phyloP scores from a whole-genome alignment of 2,888 invertebrate species.

The Tiliacea aurago region DNA sequence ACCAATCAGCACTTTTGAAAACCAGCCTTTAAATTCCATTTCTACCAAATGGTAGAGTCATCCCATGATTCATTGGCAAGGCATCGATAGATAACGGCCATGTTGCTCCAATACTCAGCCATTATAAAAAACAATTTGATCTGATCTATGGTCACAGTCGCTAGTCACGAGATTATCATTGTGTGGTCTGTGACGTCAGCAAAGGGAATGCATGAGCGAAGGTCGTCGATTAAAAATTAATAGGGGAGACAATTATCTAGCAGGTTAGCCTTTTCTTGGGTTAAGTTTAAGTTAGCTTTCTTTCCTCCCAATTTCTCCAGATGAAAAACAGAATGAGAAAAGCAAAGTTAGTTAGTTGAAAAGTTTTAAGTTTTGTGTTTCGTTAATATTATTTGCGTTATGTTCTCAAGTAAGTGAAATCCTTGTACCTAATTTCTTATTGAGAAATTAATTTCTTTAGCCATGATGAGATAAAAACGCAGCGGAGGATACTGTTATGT shows the following conservation, averaged over 20 bases:
- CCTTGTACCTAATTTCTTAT: too few relatives aligned
- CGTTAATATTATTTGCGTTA: too few relatives aligned
- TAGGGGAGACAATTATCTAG: not conserved
- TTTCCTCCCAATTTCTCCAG: not conserved
- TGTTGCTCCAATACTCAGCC: constrained; percentile 47
- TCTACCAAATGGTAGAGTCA: constrained; percentile 25
- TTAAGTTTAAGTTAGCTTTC: not conserved
- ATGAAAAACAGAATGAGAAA: not conserved
- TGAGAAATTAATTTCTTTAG: too few relatives aligned
- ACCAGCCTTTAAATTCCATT: constrained; percentile 3
- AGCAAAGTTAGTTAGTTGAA: too few relatives aligned
- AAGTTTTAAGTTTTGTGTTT: too few relatives aligned
- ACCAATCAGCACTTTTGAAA: not conserved
- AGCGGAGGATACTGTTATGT: not conserved
- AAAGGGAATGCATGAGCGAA: constrained; percentile 15
- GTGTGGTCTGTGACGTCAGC: constrained; percentile 63
- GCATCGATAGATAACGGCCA: constrained; percentile 27
- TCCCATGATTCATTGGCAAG: constrained; percentile 40
- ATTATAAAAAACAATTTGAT: constrained; percentile 64
- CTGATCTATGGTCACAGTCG: constrained; percentile 50
- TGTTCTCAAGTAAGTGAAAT: too few relatives aligned
- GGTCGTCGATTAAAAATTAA: constrained; percentile 11
- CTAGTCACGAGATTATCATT: constrained; percentile 60
- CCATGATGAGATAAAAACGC: not conserved
- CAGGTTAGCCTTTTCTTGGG: not conserved